phyloP scores from a whole-genome alignment of 2,113 vertebrate species.

The Lampris megalopsis region DNA sequence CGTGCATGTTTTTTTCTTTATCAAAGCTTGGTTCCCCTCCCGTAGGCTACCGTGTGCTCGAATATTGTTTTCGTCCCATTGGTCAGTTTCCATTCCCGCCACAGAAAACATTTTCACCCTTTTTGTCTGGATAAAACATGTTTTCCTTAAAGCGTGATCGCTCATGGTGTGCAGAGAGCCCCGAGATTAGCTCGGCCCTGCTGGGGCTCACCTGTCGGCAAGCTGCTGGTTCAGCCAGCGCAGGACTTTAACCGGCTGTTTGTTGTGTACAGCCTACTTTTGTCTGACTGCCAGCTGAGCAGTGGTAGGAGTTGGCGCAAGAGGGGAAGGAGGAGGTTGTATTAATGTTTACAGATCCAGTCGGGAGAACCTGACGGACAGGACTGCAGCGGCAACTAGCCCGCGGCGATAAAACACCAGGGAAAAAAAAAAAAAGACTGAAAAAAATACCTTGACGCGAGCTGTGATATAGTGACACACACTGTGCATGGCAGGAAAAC shows the following conservation, averaged over 20 bases:
- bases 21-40: neutral
- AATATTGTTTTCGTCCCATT: conserved; percentile 15
- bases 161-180: conserved; percentile 35
- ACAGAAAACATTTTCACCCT: neutral
- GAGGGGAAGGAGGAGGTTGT: conserved; percentile 43
- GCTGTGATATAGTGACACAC: neutral
- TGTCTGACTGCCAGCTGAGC: conserved; percentile 71
- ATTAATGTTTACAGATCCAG: conserved; percentile 78
- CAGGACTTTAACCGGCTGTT: conserved; percentile 56
- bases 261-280: conserved; percentile 70
- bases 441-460: too few species aligned
- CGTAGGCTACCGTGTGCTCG: conserved; percentile 24
- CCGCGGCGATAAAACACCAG: conserved; percentile 57
- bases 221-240: conserved; percentile 7
- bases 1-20: conserved; percentile 35
- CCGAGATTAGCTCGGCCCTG: conserved; percentile 33
- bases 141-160: neutral
- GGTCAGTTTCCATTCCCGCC: neutral
- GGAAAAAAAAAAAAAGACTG: conserved; percentile 29
- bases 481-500: conserved; percentile 39
- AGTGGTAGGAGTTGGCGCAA: conserved; percentile 50
- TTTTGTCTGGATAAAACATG: neutral
- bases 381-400: conserved; percentile 61
- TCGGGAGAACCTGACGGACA: conserved; percentile 80
- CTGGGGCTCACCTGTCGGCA: conserved; percentile 55